Conservation (phyloP, 1,140 invertebrate species). For the Pachypeltis micranthus region DNA sequence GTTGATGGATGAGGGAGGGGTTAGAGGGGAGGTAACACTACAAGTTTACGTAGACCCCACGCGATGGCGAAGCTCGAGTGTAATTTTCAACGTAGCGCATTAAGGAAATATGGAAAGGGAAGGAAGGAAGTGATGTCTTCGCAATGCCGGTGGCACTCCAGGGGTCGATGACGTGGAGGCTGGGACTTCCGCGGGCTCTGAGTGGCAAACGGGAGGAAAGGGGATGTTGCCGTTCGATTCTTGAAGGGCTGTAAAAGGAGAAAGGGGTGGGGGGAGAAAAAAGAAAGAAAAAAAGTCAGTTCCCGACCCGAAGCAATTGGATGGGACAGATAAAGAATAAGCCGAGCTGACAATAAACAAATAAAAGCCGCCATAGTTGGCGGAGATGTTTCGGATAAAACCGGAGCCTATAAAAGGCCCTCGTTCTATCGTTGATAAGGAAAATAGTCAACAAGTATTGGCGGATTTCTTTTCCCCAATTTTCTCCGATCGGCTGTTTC, state of each 20-base stretch:
- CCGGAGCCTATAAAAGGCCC: slow-evolving; percentile 3
- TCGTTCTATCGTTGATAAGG: not conserved
- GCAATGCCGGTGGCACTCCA: not conserved
- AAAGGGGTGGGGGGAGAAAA: not conserved
- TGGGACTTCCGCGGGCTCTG: too few relatives aligned
- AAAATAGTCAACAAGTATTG: not conserved
- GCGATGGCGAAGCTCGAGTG: too few relatives aligned
- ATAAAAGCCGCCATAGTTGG: slow-evolving; percentile 13
- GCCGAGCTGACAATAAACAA: slow-evolving; percentile 16
- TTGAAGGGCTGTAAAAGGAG: not conserved
- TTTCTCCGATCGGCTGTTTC: too few relatives aligned
- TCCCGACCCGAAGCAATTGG: slow-evolving; percentile 13
- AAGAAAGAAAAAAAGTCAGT: not conserved
- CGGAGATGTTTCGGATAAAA: slow-evolving; percentile 7
- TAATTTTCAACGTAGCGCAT: too few relatives aligned
- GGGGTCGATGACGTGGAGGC: not conserved
- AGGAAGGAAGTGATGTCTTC: not conserved
- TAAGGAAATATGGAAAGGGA: too few relatives aligned
- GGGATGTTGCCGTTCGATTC: not conserved
- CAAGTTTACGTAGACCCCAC: too few relatives aligned
- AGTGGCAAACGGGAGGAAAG: too few relatives aligned
- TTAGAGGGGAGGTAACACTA: too few relatives aligned
- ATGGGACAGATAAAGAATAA: slow-evolving; percentile 16
- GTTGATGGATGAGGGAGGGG: too few relatives aligned
- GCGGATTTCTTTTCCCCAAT: not conserved